Conservation (phyloP, 2,113 vertebrate species). For the Hippocampus mohnikei region DNA sequence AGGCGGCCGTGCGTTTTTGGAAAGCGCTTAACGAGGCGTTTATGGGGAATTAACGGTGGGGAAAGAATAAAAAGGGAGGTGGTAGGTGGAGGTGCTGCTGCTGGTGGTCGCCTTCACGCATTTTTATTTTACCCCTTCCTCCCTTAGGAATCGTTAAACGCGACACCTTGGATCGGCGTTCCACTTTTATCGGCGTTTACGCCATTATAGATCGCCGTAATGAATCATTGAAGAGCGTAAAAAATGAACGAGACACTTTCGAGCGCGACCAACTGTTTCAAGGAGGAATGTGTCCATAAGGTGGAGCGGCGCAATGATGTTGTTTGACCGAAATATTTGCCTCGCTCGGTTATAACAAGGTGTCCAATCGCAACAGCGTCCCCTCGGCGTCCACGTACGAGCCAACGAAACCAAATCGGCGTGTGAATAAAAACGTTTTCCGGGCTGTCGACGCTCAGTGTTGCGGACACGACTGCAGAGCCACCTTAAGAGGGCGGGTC, state of each 20-base stretch:
- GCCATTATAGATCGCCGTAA: constrained; percentile 11
- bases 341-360: background rate
- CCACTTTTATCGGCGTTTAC: constrained; percentile 37
- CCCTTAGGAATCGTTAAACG: constrained; percentile 25
- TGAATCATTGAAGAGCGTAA: constrained; percentile 6
- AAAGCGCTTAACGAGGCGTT: constrained; percentile 29
- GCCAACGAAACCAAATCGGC: background rate
- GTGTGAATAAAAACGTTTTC: constrained; percentile 3
- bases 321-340: constrained; percentile 40
- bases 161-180: constrained; percentile 23
- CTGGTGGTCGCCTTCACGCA: constrained; percentile 1
- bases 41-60: constrained; percentile 44
- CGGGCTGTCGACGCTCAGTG: no score
- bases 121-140: constrained; percentile 34
- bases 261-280: constrained; percentile 74
- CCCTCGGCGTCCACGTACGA: constrained; percentile 8
- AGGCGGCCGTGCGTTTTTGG: constrained; percentile 21
- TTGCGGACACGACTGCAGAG: constrained; percentile 11
- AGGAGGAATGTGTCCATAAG: constrained; percentile 69
- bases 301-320: constrained; percentile 54
- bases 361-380: background rate
- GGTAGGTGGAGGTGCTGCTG: constrained; percentile 46
- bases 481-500: constrained; percentile 80
- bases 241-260: constrained; percentile 69
- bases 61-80: constrained; percentile 39